A percentile compares a stretch with the other conserved stretches of the same genome.
phyloP scores from a whole-genome alignment of 2,113 vertebrate species.

The Myiozetetes cayanensis region DNA sequence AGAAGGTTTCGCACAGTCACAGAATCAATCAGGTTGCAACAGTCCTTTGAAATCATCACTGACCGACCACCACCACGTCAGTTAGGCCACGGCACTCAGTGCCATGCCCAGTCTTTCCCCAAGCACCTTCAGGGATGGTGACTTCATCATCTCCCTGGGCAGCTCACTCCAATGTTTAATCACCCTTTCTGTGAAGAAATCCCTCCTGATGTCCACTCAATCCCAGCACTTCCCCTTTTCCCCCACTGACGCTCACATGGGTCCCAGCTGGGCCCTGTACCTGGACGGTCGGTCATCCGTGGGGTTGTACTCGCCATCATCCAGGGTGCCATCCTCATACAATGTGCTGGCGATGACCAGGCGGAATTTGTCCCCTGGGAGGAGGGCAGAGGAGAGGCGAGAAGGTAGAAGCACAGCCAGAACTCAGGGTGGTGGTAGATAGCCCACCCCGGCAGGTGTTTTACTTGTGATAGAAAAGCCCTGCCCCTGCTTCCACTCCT shows the following conservation, averaged over 20 bases:
- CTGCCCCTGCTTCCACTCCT: background rate
- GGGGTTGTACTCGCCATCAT: constrained; percentile 95
- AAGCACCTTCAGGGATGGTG: background rate
- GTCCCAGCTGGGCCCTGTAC: constrained; percentile 15
- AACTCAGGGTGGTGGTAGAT: background rate
- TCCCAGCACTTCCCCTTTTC: background rate
- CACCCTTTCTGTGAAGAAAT: background rate
- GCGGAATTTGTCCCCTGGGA: constrained; percentile 93
- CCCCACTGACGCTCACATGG: rapidly evolving
- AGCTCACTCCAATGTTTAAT: background rate
- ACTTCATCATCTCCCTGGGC: background rate
- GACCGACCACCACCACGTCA: background rate
- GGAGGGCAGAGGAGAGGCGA: background rate
- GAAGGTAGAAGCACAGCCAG: background rate
- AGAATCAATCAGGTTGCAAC: background rate
- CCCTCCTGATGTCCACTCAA: background rate
- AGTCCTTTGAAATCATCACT: background rate
- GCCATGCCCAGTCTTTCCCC: background rate
- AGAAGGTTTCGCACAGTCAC: background rate
- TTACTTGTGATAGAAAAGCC: background rate
- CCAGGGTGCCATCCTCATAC: constrained; percentile 95
- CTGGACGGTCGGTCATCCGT: constrained; percentile 93
- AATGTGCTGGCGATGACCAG: constrained; percentile 96
- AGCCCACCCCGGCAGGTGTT: background rate
- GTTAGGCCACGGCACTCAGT: rapidly evolving